Evolutionary conservation across 2,797 vertebrate species (phyloP), one percentile per base, ranked within the genome.

Genomic region (Ibycter americanus): DNA sequence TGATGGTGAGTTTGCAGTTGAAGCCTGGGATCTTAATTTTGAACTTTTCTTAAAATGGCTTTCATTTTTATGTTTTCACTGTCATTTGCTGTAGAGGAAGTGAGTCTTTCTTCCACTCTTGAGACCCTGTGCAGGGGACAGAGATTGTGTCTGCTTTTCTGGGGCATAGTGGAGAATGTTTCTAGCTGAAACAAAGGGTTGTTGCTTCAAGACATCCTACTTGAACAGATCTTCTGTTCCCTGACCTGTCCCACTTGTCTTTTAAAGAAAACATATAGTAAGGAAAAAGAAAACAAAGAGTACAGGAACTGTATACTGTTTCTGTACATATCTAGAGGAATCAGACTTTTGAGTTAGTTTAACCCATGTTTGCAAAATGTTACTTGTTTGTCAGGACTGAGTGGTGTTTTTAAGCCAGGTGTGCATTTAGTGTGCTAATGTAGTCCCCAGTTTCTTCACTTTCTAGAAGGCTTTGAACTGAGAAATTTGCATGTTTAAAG

Each of bases 121-220:
- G 52, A 90, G 38, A 65, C 18, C 10, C 21, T 93, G 59, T 91
- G 66, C 93, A 96, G 81, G 91, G 92, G n/a, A 73, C 89, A 83
- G 95, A 96, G 94, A 31, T 94, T 91, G 83, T 81, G 91, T 94
- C 83, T 94, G 80, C 90, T 81, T 90, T 97, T 95, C 85, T 93
- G 79, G 68, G 58, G 4, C 21, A 4, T 17, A 44, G 23, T 9
- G n/a, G 36, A 94, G 93, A 91, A 90, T 65, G 71, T 87, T 95
- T 95, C 32, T 78, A 62, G 67, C 61, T 58, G 61, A 94, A 93
- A 67, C 58, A 73, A 93, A 91, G 55, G 23, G 42, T 93, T 18
- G 7, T 93, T 96, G 47, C 70, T 93, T 96, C 18, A 68, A 56
- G 56, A 23, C 31, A 34, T 65, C 52, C 34, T 61, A 55, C 34